These are phyloP conservation scores for Galemys pyrenaicus DNA, from an alignment of 2,113 vertebrate species.

Conservation along the genomic window DNA sequence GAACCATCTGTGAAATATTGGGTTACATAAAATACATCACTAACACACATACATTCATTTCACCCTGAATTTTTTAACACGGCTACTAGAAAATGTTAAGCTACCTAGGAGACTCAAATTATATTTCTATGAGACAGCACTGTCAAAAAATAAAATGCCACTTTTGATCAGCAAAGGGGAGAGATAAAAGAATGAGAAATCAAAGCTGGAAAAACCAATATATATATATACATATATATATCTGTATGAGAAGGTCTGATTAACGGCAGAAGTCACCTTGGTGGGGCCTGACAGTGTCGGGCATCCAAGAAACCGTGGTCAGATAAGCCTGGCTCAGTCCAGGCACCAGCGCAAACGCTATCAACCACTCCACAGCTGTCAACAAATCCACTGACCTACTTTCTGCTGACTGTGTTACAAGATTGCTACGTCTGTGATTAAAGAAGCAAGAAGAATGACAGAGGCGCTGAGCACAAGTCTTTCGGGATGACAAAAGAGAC, in stretches of 20 bases:
- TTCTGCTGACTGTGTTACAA: slow-evolving; percentile 34
- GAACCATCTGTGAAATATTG: not conserved
- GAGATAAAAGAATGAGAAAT: slow-evolving; percentile 35
- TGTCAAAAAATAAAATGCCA: not conserved
- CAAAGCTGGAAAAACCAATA: not conserved
- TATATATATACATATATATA: not conserved
- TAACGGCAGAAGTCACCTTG: not conserved
- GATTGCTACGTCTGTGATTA: slow-evolving; percentile 3
- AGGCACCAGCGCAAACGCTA: not conserved
- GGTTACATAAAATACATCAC: not conserved
- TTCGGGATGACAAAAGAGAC: not conserved
- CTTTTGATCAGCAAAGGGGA: not conserved
- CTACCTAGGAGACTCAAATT: not conserved
- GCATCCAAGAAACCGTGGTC: not conserved
- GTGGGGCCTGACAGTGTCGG: not conserved
- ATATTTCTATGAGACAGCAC: not conserved
- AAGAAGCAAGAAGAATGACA: slow-evolving; percentile 27
- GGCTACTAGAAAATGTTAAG: not conserved
- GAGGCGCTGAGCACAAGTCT: not conserved
- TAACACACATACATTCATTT: not conserved
- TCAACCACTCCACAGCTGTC: slow-evolving; percentile 27
- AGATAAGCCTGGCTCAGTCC: not conserved
- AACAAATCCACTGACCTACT: slow-evolving; percentile 15
- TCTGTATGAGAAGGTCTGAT: not conserved
- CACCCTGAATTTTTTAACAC: not conserved